Evolutionary conservation across 1,140 invertebrate species (phyloP), one percentile per base, ranked within the genome.

Genomic region (Probaryconus sp.): DNA sequence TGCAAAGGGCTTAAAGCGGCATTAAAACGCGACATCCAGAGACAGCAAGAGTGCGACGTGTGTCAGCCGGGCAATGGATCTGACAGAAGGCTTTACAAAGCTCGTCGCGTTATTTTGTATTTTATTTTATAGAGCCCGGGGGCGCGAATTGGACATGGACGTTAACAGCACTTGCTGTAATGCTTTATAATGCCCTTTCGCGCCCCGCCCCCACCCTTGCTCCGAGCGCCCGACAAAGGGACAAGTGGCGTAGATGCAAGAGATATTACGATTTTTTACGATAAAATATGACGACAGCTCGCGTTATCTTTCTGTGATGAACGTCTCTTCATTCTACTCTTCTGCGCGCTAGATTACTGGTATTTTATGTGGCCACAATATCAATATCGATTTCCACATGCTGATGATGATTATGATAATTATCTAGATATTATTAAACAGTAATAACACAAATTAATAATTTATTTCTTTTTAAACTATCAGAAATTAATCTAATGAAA

Each of bases 91-190:
- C 79, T 85, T 85, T 85, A 79, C 79, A 79, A 82, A 82, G 76
- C 80, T 73, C 69, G 79, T 77, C 76, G 69, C 79, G 78, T 79
- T 81, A 82, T 83, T 85, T 85, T 84, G 80, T 84, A 83, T 84
- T 85, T 85, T 85, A 83, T 85, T 85, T 84, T 79, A 77, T 76
- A 68, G 64, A 71, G 67, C 68, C 37, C 28, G 76, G 60, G 70
- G 70, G 75, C 75, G 77, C 80, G 81, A 78, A 85, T 85, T 86
- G 81, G 84, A 86, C 85, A 85, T 82, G 83, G 82, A 82, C 84
- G 83, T 86, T 85, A 86, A 86, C 85, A 85, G 82, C 83, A 84
- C 82, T 85, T 81, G 79, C 83, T 84, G 82, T 85, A 85, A 84
- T 86, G 80, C 83, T 85, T 85, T 83, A 85, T 85, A 86, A 85